Evolutionary conservation across 2,888 invertebrate species (phyloP).

Genomic region (Pollenia labialis): DNA sequence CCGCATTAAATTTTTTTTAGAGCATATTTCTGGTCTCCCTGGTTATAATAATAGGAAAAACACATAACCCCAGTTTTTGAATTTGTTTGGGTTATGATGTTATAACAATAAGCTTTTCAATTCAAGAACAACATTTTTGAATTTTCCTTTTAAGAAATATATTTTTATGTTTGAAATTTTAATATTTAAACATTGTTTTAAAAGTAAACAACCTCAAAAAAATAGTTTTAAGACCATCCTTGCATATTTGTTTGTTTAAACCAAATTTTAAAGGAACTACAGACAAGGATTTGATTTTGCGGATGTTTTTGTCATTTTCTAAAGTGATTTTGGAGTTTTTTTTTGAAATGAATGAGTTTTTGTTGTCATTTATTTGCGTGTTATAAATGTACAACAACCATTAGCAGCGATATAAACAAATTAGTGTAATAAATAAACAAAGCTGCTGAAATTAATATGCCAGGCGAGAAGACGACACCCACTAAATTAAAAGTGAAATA

Average conservation of each 20-base stretch:
- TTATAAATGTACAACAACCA: constrained; percentile 51
- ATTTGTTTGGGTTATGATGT: too few relatives aligned
- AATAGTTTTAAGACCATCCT: not conserved
- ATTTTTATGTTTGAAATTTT: too few relatives aligned
- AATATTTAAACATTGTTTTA: too few relatives aligned
- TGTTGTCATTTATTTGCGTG: constrained; percentile 50
- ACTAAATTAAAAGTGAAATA: constrained; percentile 82
- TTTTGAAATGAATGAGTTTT: constrained; percentile 16
- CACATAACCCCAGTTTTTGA: too few relatives aligned
- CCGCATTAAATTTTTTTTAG: too few relatives aligned
- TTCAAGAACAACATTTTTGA: too few relatives aligned
- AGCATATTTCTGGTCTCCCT: too few relatives aligned
- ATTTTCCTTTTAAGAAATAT: too few relatives aligned
- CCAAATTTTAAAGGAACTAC: not conserved
- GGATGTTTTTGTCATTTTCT: not conserved
- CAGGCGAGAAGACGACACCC: constrained; percentile 75
- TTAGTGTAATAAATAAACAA: constrained; percentile 77
- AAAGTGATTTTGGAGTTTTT: too few relatives aligned
- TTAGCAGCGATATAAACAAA: constrained; percentile 69
- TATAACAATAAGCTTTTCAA: too few relatives aligned
- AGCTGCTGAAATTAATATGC: constrained; percentile 76
- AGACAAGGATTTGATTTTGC: constrained; percentile 15
- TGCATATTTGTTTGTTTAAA: not conserved
- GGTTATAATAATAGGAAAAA: too few relatives aligned
- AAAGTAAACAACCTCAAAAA: not conserved